A percentile compares a stretch with the other conserved stretches of the same genome.
These are phyloP conservation scores for Zalophus californianus DNA, from an alignment of 2,797 vertebrate genomes.

Conservation along the genomic window DNA sequence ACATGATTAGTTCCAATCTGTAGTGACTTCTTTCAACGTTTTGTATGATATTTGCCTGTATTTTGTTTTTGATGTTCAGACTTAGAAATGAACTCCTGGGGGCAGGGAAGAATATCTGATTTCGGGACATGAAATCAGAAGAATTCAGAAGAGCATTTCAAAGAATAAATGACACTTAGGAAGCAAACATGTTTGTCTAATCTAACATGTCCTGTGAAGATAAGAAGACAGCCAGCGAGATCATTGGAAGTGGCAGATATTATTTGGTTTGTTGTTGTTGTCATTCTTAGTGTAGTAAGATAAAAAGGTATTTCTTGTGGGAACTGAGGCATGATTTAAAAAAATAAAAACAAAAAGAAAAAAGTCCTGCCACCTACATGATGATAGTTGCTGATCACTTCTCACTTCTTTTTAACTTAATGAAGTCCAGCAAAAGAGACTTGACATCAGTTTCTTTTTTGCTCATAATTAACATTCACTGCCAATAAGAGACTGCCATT, in stretches of 20 bases:
- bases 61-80: not conserved
- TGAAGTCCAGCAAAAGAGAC: not conserved
- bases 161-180: not conserved
- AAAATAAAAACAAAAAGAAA: not conserved
- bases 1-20: accelerated
- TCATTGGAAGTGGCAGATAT: not conserved
- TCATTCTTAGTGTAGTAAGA: not conserved
- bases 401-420: not conserved
- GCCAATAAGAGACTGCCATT: not conserved
- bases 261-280: constrained; percentile 36
- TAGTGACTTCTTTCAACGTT: not conserved
- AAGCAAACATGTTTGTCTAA: not conserved
- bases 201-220: not conserved
- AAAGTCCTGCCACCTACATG: not conserved
- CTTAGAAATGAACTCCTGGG: constrained; percentile 31
- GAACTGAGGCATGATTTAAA: not conserved
- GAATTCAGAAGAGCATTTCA: not conserved
- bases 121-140: not conserved
- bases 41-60: not conserved
- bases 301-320: constrained; percentile 20
- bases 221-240: not conserved
- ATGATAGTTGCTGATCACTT: not conserved
- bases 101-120: not conserved
- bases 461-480: not conserved
- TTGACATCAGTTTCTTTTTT: not conserved